Evolutionary conservation across 2,888 invertebrate species (phyloP).

Genomic region (Callosobruchus maculatus): DNA sequence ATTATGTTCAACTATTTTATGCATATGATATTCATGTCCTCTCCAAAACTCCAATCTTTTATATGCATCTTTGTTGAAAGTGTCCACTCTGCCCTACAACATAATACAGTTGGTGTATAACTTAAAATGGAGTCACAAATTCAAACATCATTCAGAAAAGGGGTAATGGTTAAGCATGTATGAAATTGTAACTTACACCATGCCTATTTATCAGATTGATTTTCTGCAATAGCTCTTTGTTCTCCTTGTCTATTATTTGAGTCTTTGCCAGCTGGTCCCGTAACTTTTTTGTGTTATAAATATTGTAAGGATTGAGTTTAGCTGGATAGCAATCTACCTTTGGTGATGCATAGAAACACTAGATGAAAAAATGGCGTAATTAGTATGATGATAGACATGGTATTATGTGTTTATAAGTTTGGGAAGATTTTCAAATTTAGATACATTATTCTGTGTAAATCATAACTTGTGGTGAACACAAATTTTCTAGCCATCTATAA

Average conservation of each 20-base stretch:
- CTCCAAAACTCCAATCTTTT: conserved; percentile 32
- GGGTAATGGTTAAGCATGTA: too few species aligned
- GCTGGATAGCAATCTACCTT: conserved; percentile 55
- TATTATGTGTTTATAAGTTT: too few species aligned
- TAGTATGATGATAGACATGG: not conserved
- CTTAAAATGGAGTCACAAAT: too few species aligned
- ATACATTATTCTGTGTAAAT: too few species aligned
- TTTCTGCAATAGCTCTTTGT: conserved; percentile 57
- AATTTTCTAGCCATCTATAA: too few species aligned
- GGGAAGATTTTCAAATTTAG: too few species aligned
- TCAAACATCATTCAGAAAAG: too few species aligned
- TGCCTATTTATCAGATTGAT: conserved; percentile 59
- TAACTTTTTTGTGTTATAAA: conserved; percentile 50
- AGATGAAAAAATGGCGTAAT: conserved; percentile 5
- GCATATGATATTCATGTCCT: conserved; percentile 28
- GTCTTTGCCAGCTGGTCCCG: conserved; percentile 45
- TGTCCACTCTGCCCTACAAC: conserved; percentile 36
- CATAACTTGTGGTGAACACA: too few species aligned
- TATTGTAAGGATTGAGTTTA: conserved; percentile 52
- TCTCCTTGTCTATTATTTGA: conserved; percentile 51
- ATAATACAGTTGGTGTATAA: too few species aligned
- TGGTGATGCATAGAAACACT: conserved; percentile 35
- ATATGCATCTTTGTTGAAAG: conserved; percentile 37
- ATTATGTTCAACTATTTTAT: conserved; percentile 33
- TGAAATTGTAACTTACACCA: conserved; percentile 34